Evolutionary conservation across 2,888 invertebrate genomes (phyloP), one percentile per base, ranked within the genome.

Genomic region (Hydropsyche betteni): DNA sequence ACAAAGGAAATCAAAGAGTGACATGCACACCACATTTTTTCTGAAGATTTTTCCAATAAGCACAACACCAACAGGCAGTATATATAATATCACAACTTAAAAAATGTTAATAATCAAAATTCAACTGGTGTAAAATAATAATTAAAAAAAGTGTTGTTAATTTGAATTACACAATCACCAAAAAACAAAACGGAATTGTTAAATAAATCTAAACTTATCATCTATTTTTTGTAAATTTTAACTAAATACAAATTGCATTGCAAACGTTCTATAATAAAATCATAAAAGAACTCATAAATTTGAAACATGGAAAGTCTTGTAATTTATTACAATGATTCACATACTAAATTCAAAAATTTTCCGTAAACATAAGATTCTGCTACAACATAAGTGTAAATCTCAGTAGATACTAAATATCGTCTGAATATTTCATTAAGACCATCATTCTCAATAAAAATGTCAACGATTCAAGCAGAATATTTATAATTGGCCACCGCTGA

Each of bases 21-120:
- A 34, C 64, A 64, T 64, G 64, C 64, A 64, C 64, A 64, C 64
- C 64, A 36, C 36, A 64, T 64, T 36, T 44, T 44, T 44, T 44
- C 44, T 64, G 64, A 64, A 64, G 64, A 64, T 12, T 64, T 64
- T 64, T 64, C 34, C 64, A 64, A 64, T 64, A 64, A 36, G 34
- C 64, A 64, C 64, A 64, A 64, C 64, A 64, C 64, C 64, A 34
- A 64, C 64, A 64, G 64, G 64, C 64, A 64, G 34, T 14, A 55
- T 55, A 12, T 55, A n/a, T 12, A 36, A 36, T 64, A 34, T 58
- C 58, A 58, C 58, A 58, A 58, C 14, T 16, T 4, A 58, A 58
- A 58, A 14, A 14, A 44, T 44, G 44, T 44, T 44, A 44, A 44
- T 44, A 44, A 44, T 44, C 44, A 44, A 44, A 44, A 44, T 44